phyloP scores from a whole-genome alignment of 1,140 invertebrate species.

The Drosophila tristis region DNA sequence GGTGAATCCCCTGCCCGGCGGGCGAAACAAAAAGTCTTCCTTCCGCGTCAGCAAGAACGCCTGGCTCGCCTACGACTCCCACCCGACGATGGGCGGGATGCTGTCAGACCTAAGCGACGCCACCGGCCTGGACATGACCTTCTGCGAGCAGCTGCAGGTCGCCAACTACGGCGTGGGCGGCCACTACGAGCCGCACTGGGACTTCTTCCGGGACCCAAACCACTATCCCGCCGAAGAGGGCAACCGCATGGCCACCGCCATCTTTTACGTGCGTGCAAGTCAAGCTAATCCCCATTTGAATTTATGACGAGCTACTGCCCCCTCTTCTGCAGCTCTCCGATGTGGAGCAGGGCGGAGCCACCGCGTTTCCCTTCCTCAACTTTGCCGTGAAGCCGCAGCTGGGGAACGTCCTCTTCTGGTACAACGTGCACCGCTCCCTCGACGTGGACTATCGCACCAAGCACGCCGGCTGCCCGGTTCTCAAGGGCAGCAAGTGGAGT shows the following conservation, averaged over 20 bases:
- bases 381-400: slow-evolving; percentile 94
- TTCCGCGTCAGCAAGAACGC: slow-evolving; percentile 99
- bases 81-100: slow-evolving; percentile 90
- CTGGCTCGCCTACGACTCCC: slow-evolving; percentile 94
- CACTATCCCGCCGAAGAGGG: slow-evolving; percentile 90
- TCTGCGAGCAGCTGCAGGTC: slow-evolving; percentile 88
- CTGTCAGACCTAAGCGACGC: slow-evolving; percentile 90
- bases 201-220: slow-evolving; percentile 84
- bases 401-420: slow-evolving; percentile 97
- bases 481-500: slow-evolving; percentile 98
- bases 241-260: slow-evolving; percentile 79
- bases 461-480: slow-evolving; percentile 99
- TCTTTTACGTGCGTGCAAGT: slow-evolving; percentile 84
- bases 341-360: slow-evolving; percentile 97
- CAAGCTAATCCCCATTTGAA: slow-evolving; percentile 7
- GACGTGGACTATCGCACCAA: slow-evolving; percentile 96
- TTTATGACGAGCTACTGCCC: background rate
- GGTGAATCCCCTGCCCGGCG: slow-evolving; percentile 91
- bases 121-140: slow-evolving; percentile 92
- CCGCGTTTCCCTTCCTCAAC: slow-evolving; percentile 95
- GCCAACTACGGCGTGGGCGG: no score
- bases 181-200: slow-evolving; percentile 86
- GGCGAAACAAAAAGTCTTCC: slow-evolving; percentile 86
- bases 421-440: slow-evolving; percentile 95
- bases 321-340: slow-evolving; percentile 91